Base-by-base conservation (phyloP, 1,140 invertebrate genomes). In the Aphaenogaster rudis region DNA sequence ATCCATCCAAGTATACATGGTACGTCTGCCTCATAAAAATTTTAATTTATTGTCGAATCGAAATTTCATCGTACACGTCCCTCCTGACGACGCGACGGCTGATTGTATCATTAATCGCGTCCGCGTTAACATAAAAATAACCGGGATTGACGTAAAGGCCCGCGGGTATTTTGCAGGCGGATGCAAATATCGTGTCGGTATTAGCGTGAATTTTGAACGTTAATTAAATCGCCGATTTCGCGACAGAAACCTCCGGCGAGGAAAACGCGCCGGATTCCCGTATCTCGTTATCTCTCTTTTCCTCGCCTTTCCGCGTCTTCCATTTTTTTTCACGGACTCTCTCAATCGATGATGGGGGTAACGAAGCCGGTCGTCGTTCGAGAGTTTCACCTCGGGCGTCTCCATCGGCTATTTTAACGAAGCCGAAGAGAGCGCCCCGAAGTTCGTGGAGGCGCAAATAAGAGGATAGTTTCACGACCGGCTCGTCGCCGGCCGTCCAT, bases 401-500 rank as follows among this genome's bases (percentile, higher is more conserved):
- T 48, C 78, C 50, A 57, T 67, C 28, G 78, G 66, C 82, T 78
- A 90, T 91, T 91, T 90, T 91, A 90, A 88, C 90, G 89, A 90
- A 88, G 82, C 36, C 50, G 39, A 15, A 33, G 82, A 63, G 71
- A 39, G 61, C 48, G 66, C 74, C 48, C 64, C 77, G 50, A 86
- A 86, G 77, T 86, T 86, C 42, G 77, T 15, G 54, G 45, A 45
- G 59, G 54, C 81, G 86, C 86, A 86, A 91, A 90, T 90, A 90
- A 90, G 88, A 90, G 66, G 89, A 90, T 91, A 90, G 89, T 90
- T 90, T 90, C 89, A 86, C 88, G 89, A 91, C 88, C 89, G 89
- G 89, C 76, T 91, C 86, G 88, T 91, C 88, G 88, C 17, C 61
- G 33, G 8, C n/a, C 74, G 66, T 79, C 72, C 82, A 88, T 88